Evolutionary conservation across 2,888 invertebrate species (phyloP).

Genomic region (Platycnemis pennipes): DNA sequence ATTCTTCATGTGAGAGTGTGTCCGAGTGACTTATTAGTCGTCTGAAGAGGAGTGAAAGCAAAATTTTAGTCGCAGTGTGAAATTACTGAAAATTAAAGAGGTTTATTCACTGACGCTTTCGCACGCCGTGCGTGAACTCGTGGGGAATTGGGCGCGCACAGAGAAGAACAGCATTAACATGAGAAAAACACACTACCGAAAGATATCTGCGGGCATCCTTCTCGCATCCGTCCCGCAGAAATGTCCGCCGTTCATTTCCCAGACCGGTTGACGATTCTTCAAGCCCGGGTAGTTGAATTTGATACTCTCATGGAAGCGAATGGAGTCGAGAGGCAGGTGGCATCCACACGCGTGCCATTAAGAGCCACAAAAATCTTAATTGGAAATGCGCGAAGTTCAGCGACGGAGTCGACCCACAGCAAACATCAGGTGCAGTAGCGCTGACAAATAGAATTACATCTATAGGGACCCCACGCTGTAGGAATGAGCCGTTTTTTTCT

Average conservation of each 20-base stretch:
- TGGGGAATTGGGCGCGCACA: background rate
- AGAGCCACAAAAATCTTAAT: conserved; percentile 25
- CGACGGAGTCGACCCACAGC: background rate
- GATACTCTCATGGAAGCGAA: background rate
- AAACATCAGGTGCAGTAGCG: background rate
- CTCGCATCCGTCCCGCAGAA: background rate
- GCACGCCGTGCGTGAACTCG: background rate
- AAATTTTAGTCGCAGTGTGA: background rate
- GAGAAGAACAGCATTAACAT: background rate
- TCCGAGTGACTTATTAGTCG: no score
- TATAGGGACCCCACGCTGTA: background rate
- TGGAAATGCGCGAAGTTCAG: conserved; percentile 16
- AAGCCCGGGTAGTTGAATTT: background rate
- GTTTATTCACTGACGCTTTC: background rate
- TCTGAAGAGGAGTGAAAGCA: background rate
- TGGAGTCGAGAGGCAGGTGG: background rate
- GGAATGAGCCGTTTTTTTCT: background rate
- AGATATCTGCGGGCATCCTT: background rate
- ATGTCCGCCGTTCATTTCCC: background rate
- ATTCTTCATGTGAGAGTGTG: no score
- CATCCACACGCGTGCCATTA: background rate
- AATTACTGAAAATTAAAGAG: background rate
- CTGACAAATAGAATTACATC: conserved; percentile 32
- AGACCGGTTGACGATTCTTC: background rate
- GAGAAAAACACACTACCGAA: background rate